A percentile compares a stretch with the other conserved stretches of the same genome.
Evolutionary conservation across 2,797 vertebrate genomes (phyloP).

Genomic region (Sciaenops ocellatus): DNA sequence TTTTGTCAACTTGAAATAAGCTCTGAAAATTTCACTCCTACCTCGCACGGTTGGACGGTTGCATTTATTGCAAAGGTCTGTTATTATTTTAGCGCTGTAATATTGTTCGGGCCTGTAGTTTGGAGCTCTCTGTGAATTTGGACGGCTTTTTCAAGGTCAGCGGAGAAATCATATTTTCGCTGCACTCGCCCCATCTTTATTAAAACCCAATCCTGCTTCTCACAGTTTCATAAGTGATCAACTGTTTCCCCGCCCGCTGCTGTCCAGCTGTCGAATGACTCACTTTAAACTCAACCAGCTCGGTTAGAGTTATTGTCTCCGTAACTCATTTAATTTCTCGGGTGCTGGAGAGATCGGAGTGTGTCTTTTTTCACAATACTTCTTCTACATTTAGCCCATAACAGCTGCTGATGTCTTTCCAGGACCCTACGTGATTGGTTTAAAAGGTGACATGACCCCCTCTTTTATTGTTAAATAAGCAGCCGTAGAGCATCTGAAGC

Average conservation of each 20-base stretch:
- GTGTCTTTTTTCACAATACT: neutral
- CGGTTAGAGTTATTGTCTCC: conserved; percentile 73
- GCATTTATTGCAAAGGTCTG: conserved; percentile 38
- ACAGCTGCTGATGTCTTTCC: conserved; percentile 38
- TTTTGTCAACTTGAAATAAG: conserved; percentile 36
- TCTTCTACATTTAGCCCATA: conserved; percentile 12
- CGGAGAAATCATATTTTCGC: conserved; percentile 58
- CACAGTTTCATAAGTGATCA: conserved; percentile 50
- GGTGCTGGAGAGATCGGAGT: conserved; percentile 24
- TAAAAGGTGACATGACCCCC: conserved; percentile 53
- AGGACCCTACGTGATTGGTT: conserved; percentile 42
- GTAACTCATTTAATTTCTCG: conserved; percentile 60
- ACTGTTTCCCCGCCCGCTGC: conserved; percentile 42
- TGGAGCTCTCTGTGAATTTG: conserved; percentile 34
- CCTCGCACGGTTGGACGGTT: neutral
- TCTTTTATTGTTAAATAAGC: conserved; percentile 52
- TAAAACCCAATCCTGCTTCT: conserved; percentile 61
- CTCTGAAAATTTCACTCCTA: neutral
- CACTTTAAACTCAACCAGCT: conserved; percentile 61
- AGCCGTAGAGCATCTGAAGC: conserved; percentile 37
- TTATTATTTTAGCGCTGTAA: conserved; percentile 54
- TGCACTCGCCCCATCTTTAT: conserved; percentile 54
- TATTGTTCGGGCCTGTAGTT: conserved; percentile 38
- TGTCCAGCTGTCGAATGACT: conserved; percentile 70
- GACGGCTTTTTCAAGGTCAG: conserved; percentile 63